phyloP scores from a whole-genome alignment of 2,888 invertebrate genomes.

The Perizoma flavofasciatum region DNA sequence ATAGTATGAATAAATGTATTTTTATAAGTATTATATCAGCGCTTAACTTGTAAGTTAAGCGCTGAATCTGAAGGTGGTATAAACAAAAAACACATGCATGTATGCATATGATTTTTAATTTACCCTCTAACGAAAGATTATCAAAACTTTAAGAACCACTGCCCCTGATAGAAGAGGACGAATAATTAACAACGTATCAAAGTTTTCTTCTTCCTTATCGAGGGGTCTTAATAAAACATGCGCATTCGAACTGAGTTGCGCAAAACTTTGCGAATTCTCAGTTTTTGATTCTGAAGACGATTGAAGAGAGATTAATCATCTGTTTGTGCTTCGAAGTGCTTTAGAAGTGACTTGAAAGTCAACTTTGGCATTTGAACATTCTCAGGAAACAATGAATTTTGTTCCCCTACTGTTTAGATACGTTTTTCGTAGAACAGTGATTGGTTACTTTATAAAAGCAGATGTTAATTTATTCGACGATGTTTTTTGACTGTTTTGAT shows the following conservation, averaged over 20 bases:
- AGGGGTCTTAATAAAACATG: constrained; percentile 40
- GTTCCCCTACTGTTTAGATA: not conserved
- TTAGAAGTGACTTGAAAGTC: constrained; percentile 33
- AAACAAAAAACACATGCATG: too few relatives aligned
- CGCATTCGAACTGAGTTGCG: constrained; percentile 32
- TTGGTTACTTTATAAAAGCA: too few relatives aligned
- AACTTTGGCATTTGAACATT: not conserved
- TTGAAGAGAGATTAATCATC: constrained; percentile 34
- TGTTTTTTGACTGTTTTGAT: too few relatives aligned
- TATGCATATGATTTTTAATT: too few relatives aligned
- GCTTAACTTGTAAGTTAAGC: too few relatives aligned
- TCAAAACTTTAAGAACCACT: constrained; percentile 17
- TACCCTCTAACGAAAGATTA: too few relatives aligned
- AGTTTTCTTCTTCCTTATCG: constrained; percentile 40
- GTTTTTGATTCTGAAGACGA: constrained; percentile 20
- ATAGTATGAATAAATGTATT: too few relatives aligned
- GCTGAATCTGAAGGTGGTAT: too few relatives aligned
- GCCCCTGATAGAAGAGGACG: constrained; percentile 29
- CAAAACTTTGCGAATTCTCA: constrained; percentile 26
- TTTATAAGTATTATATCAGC: too few relatives aligned
- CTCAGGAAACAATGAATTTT: not conserved
- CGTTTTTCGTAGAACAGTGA: too few relatives aligned
- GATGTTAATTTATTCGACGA: too few relatives aligned
- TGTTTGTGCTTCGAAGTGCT: constrained; percentile 28
- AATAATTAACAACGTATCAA: constrained; percentile 47